These are phyloP conservation scores for Zaprionus davidi DNA, from an alignment of 1,140 invertebrate genomes.

Conservation along the genomic window DNA sequence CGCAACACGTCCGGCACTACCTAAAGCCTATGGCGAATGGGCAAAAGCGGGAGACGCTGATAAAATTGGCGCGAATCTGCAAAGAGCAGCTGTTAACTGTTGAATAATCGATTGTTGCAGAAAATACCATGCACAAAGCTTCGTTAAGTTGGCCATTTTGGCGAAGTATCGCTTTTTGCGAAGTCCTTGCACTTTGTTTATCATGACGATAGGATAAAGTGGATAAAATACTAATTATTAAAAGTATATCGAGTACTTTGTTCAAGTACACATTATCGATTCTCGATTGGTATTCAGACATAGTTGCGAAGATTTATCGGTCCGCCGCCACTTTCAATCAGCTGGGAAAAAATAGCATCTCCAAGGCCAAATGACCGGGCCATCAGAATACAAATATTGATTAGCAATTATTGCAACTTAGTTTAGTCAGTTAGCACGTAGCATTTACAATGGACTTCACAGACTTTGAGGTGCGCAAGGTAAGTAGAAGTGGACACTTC, in stretches of 20 bases:
- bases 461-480: slow-evolving; percentile 79
- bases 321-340: slow-evolving; percentile 14
- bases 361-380: slow-evolving; percentile 38
- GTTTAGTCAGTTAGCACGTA: slow-evolving; percentile 40
- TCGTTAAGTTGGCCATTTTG: slow-evolving; percentile 8
- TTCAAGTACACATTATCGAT: neutral
- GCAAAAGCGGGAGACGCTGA: slow-evolving; percentile 2
- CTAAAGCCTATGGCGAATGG: neutral
- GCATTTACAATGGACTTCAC: slow-evolving; percentile 76
- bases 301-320: slow-evolving; percentile 6
- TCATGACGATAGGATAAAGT: neutral
- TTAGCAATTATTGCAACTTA: slow-evolving; percentile 60
- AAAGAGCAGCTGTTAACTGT: neutral
- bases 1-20: neutral
- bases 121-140: neutral
- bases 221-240: neutral
- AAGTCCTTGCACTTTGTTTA: neutral
- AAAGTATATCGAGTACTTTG: neutral
- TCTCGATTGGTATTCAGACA: neutral
- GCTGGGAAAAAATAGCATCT: slow-evolving; percentile 22
- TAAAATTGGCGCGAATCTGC: slow-evolving; percentile 12
- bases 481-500: slow-evolving; percentile 3
- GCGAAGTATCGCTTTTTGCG: neutral
- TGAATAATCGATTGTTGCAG: slow-evolving; percentile 2
- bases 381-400: slow-evolving; percentile 66